Evolutionary conservation across 2,113 vertebrate species (phyloP).

Genomic region (Laticauda laticaudata): DNA sequence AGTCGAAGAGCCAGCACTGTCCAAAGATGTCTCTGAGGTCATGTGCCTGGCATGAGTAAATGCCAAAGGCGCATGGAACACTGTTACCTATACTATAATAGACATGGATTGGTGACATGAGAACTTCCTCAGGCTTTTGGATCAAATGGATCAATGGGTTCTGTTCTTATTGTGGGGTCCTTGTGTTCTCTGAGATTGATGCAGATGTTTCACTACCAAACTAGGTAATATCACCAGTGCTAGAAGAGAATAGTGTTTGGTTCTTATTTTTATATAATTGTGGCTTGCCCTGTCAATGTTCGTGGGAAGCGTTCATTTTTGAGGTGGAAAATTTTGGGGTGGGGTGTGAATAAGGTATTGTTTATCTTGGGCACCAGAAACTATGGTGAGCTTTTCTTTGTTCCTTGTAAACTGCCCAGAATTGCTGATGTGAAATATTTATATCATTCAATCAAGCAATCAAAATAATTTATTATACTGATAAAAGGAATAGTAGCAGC

Average conservation of each 20-base stretch:
- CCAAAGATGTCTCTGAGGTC: too few species aligned
- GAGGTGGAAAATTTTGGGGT: not conserved
- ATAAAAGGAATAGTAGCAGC: not conserved
- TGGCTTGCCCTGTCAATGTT: not conserved
- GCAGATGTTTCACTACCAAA: not conserved
- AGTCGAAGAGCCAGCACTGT: too few species aligned
- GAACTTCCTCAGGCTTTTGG: not conserved
- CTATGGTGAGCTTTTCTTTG: not conserved
- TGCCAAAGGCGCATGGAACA: too few species aligned
- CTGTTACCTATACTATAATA: not conserved
- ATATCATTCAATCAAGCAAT: not conserved
- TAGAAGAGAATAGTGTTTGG: not conserved
- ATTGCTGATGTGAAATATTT: not conserved
- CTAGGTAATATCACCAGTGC: not conserved
- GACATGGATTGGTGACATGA: not conserved
- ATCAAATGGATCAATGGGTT: not conserved
- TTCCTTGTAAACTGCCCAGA: not conserved
- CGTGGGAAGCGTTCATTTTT: not conserved
- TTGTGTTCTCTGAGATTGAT: not conserved
- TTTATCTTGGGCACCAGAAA: not conserved
- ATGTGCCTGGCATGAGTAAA: too few species aligned
- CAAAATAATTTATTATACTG: not conserved
- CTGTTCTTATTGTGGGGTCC: not conserved
- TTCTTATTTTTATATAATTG: not conserved
- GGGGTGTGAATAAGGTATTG: not conserved